Conservation (phyloP, 2,113 vertebrate species). For the Nothocercus nigrocapillus region DNA sequence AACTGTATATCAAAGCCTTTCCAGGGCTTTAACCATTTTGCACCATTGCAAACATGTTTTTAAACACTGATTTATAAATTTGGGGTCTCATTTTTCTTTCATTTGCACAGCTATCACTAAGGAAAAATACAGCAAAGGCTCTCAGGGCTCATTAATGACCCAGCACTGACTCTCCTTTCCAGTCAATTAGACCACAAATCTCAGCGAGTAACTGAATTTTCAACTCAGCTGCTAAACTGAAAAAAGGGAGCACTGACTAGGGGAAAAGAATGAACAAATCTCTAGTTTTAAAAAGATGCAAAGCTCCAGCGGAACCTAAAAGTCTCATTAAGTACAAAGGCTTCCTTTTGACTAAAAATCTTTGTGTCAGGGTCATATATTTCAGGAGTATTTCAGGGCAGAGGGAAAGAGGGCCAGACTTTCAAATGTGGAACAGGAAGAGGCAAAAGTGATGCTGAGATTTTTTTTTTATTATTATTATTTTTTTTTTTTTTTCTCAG, state of each 20-base stretch:
- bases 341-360: neutral
- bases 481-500: neutral
- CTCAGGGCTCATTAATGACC: neutral
- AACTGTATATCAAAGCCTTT: neutral
- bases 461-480: no score
- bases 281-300: neutral
- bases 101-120: neutral
- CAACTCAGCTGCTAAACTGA: neutral
- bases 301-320: neutral
- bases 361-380: neutral
- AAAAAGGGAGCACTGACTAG: neutral
- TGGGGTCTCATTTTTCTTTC: neutral
- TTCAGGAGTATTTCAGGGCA: neutral
- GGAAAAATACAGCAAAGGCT: neutral
- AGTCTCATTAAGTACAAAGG: neutral
- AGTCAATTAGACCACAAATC: neutral
- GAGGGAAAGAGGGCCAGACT: neutral
- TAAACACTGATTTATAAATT: neutral
- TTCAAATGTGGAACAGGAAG: neutral
- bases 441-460: neutral
- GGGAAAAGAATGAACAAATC: neutral
- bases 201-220: neutral
- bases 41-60: neutral
- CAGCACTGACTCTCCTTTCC: neutral
- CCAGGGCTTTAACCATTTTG: neutral